Percentiles rank a stretch among this genome's conserved stretches.
Evolutionary conservation across 2,888 invertebrate genomes (phyloP).

Genomic region (Microctonus brassicae): DNA sequence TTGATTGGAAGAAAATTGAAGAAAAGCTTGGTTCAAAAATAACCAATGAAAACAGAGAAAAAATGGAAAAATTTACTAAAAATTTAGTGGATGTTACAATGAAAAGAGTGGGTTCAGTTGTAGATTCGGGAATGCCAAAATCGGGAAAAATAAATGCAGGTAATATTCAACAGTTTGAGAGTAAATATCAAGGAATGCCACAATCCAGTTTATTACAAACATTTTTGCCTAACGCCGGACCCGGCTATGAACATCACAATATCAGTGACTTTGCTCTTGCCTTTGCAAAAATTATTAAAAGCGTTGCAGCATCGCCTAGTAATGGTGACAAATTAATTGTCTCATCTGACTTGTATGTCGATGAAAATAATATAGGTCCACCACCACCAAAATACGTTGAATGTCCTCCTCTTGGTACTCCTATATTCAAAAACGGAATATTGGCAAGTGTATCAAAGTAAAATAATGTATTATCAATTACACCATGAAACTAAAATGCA

Average conservation of each 20-base stretch:
- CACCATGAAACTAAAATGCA: too few relatives aligned
- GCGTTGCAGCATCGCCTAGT: constrained; percentile 36
- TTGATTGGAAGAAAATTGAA: constrained; percentile 40
- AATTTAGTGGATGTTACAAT: constrained; percentile 43
- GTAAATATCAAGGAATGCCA: background rate
- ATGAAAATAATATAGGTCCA: constrained; percentile 39
- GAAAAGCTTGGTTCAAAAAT: constrained; percentile 33
- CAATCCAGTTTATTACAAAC: constrained; percentile 8
- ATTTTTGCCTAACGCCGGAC: constrained; percentile 36
- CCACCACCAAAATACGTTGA: constrained; percentile 38
- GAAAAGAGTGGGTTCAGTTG: constrained; percentile 34
- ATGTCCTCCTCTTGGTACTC: constrained; percentile 55
- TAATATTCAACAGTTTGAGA: background rate
- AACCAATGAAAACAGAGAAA: constrained; percentile 31
- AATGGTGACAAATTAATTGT: constrained; percentile 9
- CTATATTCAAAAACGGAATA: constrained; percentile 44
- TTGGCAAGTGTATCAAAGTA: constrained; percentile 43
- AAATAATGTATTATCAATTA: too few relatives aligned
- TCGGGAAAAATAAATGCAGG: background rate
- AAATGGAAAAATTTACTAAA: constrained; percentile 40
- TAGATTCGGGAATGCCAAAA: constrained; percentile 14
- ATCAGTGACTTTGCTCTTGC: constrained; percentile 41
- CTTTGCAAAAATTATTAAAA: constrained; percentile 43
- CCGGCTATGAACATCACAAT: constrained; percentile 28
- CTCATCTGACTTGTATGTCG: constrained; percentile 32